Evolutionary conservation across 2,113 vertebrate genomes (phyloP), one percentile per base, ranked within the genome.

Genomic region (Hippocampus mohnikei): DNA sequence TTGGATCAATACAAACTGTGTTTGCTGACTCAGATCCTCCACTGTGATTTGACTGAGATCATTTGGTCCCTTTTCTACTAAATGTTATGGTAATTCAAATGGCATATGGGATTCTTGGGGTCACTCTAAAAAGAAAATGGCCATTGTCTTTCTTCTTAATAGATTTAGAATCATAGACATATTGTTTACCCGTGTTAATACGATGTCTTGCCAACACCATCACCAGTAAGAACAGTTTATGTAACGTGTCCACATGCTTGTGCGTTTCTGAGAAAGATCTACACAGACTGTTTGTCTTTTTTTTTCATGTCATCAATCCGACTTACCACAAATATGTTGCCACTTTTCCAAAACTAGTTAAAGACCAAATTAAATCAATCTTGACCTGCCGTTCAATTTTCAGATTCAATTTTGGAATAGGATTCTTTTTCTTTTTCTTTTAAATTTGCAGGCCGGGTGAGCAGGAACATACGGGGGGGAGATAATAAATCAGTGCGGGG

Each of bases 1-100:
- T 84, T 76, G 29, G 66, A 87, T 90, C 84, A 78, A 88, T 88
- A 58, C 80, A 82, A 83, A 88, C 46, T 72, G 63, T 59, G 69
- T 90, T 85, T 78, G 77, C 52, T 73, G 70, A 60, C 67, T 74
- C 55, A 23, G 62, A 62, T 56, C 48, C 66, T 70, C 56, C 67
- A 60, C 59, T 67, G 66, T 61, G 69, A 60, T 60, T 60, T 66
- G 76, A 52, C 69, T 21, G 58, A 72, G 67, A 62, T 50, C 64
- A 29, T 74, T 60, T 60, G 27, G 27, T 8, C 12, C 16, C 1
- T 60, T 33, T 56, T 55, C 29, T 48, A 63, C 23, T 50, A 61
- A 5, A 33, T 11, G 55, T 72, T 53, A 42, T 66, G 29, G 16
- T 60, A 33, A 60, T 18, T 60, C 15, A 33, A 18, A 18, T 9